Evolutionary conservation across 2,888 invertebrate species (phyloP).

Genomic region (Conistra vaccinii): DNA sequence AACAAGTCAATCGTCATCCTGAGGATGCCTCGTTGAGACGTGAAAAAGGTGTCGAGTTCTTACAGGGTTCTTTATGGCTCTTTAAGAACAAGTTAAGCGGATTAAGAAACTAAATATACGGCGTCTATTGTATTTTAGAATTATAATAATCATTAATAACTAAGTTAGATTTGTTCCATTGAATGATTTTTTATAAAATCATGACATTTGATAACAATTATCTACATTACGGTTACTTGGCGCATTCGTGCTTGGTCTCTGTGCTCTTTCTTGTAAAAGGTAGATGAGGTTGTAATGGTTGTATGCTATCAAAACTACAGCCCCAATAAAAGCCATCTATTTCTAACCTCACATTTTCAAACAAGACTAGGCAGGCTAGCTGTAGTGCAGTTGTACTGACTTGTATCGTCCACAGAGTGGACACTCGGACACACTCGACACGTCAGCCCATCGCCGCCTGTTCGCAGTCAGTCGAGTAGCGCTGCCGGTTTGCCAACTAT

Average conservation of each 20-base stretch:
- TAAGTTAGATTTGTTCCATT: too few species aligned
- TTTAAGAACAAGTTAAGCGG: too few species aligned
- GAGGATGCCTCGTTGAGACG: too few species aligned
- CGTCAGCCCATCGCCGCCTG: conserved; percentile 54
- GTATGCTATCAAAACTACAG: neutral
- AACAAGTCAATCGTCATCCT: too few species aligned
- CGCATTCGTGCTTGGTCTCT: neutral
- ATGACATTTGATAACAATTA: neutral
- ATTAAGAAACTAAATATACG: too few species aligned
- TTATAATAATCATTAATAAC: too few species aligned
- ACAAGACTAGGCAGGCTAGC: neutral
- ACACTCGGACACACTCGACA: conserved; percentile 62
- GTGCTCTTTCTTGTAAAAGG: neutral
- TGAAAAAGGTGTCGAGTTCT: too few species aligned
- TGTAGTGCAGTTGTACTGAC: conserved; percentile 13
- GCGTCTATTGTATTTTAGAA: too few species aligned
- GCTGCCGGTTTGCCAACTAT: conserved; percentile 37
- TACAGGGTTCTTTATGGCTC: too few species aligned
- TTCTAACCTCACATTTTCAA: conserved; percentile 10
- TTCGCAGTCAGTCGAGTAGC: conserved; percentile 58
- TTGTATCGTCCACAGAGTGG: conserved; percentile 62
- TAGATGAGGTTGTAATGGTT: neutral
- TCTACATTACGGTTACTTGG: neutral
- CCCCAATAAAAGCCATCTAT: neutral
- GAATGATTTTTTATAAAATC: too few species aligned